Conservation (phyloP, 1,140 invertebrate genomes). For the Drosophila watanabei region DNA sequence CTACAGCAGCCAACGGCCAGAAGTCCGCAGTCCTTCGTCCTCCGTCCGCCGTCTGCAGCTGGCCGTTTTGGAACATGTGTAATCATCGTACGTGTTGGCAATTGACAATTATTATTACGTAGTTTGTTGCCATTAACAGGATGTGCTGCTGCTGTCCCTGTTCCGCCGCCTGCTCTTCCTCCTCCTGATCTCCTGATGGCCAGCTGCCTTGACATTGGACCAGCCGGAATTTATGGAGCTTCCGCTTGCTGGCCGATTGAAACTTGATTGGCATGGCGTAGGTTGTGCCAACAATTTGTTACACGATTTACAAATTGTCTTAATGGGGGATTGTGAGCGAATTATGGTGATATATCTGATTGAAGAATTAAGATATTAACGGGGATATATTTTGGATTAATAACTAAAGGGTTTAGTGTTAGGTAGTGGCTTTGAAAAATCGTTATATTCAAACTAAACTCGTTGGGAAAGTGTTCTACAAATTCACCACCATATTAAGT, state of each 20-base stretch:
- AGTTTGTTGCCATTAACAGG: constrained; percentile 71
- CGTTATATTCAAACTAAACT: neutral
- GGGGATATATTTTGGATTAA: neutral
- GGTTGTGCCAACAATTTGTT: constrained; percentile 34
- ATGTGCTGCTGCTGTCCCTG: constrained; percentile 39
- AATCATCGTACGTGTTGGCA: constrained; percentile 82
- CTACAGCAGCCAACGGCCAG: constrained; percentile 31
- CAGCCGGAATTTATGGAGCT: constrained; percentile 45
- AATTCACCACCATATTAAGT: too few species aligned
- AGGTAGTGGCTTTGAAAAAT: neutral
- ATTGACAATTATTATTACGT: constrained; percentile 83
- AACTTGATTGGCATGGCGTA: constrained; percentile 45
- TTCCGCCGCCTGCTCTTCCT: neutral
- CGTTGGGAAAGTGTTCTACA: too few species aligned
- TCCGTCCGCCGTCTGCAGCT: constrained; percentile 33
- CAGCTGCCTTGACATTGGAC: constrained; percentile 29
- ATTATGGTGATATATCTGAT: neutral
- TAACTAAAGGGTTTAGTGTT: neutral
- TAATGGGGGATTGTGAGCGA: constrained; percentile 1
- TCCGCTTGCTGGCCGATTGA: constrained; percentile 26
- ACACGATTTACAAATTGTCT: constrained; percentile 25
- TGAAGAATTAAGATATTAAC: neutral
- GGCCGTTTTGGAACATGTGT: constrained; percentile 74
- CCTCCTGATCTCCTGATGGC: constrained; percentile 1
- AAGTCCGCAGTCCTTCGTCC: constrained; percentile 1